Evolutionary conservation across 2,797 vertebrate species (phyloP).

Genomic region (Taenioides sp.): DNA sequence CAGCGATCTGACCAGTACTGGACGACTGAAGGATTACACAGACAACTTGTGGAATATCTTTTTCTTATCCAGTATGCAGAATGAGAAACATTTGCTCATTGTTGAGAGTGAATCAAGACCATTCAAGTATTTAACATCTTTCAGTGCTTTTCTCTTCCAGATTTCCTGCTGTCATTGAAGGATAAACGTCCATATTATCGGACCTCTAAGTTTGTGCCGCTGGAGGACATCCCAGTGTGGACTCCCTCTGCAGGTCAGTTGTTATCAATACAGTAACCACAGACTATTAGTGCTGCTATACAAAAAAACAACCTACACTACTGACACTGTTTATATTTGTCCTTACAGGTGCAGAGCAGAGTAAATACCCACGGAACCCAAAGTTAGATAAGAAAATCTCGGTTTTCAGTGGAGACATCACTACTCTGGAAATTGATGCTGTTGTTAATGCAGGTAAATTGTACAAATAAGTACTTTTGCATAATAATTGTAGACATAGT

Average conservation of each 20-base stretch:
- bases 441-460: conserved; percentile 87
- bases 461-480: background rate
- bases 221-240: conserved; percentile 82
- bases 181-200: conserved; percentile 80
- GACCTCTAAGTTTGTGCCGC: conserved; percentile 69
- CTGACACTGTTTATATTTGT: background rate
- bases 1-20: no score
- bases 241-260: conserved; percentile 73
- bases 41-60: no score
- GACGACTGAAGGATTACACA: no score
- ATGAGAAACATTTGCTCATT: background rate
- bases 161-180: conserved; percentile 73
- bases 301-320: background rate
- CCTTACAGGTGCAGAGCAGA: conserved; percentile 15
- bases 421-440: conserved; percentile 86
- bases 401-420: conserved; percentile 85
- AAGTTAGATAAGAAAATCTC: conserved; percentile 85
- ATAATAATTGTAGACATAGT: background rate
- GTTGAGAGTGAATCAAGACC: background rate
- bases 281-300: no score
- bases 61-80: background rate
- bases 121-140: background rate
- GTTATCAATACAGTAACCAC: background rate
- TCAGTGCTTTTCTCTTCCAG: conserved; percentile 54
- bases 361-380: conserved; percentile 52